These are phyloP conservation scores for Heteromormyrus szaboi DNA, from an alignment of 2,797 vertebrate genomes.

Conservation along the genomic window DNA sequence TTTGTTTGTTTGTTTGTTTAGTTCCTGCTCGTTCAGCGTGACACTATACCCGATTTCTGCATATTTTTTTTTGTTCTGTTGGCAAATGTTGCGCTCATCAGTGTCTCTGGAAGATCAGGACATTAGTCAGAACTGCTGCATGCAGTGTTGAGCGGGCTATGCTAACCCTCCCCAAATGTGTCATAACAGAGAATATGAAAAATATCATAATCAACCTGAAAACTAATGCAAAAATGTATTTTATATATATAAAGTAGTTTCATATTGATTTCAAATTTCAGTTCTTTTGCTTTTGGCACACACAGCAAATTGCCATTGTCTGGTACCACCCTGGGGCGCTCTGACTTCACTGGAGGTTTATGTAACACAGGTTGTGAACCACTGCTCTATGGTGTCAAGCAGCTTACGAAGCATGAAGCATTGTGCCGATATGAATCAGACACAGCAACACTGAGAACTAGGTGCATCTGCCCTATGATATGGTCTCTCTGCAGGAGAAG, in stretches of 20 bases:
- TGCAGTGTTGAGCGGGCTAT: too few relatives aligned
- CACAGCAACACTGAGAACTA: neutral
- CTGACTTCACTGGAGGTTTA: neutral
- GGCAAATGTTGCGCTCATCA: too few relatives aligned
- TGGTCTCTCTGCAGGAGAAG: neutral
- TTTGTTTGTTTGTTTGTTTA: too few relatives aligned
- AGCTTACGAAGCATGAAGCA: neutral
- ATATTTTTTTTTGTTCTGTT: too few relatives aligned
- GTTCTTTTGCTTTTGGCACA: neutral
- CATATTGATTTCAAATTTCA: neutral
- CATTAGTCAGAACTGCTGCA: too few relatives aligned
- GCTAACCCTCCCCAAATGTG: too few relatives aligned
- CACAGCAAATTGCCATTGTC: neutral
- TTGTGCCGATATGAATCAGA: neutral
- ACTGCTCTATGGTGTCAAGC: neutral
- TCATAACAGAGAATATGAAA: too few relatives aligned
- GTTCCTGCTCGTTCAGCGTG: too few relatives aligned
- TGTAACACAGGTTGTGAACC: neutral
- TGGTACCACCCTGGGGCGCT: neutral
- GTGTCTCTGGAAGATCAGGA: too few relatives aligned
- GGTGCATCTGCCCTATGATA: neutral
- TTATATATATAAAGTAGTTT: neutral
- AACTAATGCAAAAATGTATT: too few relatives aligned
- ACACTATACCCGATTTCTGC: too few relatives aligned
- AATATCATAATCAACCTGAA: too few relatives aligned